phyloP scores from a whole-genome alignment of 2,888 invertebrate species.

The Orthosia incerta region DNA sequence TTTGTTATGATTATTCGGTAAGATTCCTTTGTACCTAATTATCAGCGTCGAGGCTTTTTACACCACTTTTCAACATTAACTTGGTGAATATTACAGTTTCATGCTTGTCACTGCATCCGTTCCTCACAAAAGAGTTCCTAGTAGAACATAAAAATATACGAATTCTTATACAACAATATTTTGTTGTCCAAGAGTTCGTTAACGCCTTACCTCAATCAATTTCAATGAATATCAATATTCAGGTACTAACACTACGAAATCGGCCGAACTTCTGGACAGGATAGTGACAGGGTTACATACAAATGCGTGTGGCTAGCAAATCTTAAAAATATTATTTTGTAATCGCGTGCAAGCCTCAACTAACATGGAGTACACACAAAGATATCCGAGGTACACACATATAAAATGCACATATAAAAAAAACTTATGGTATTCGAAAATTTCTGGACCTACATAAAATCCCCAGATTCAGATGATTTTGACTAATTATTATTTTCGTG shows the following conservation, averaged over 20 bases:
- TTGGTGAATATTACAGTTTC: conserved; percentile 67
- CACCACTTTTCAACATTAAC: conserved; percentile 70
- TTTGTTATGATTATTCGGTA: conserved; percentile 89
- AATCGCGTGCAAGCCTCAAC: not conserved
- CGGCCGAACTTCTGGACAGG: not conserved
- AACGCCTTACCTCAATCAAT: conserved; percentile 1
- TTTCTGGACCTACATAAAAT: no score
- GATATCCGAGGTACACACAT: no score
- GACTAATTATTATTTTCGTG: no score
- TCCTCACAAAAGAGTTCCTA: conserved; percentile 35
- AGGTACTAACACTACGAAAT: not conserved
- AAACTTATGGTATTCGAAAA: no score
- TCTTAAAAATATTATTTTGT: not conserved
- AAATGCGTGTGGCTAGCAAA: not conserved
- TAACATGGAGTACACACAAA: no score
- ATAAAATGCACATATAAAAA: no score
- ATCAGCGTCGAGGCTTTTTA: conserved; percentile 75
- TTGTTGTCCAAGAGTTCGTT: no score
- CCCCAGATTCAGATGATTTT: no score
- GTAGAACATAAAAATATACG: conserved; percentile 18
- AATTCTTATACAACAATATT: conserved; percentile 2
- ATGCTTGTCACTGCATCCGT: conserved; percentile 75
- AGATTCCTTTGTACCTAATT: conserved; percentile 82
- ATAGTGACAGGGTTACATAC: not conserved
- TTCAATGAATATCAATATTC: conserved; percentile 21